These are phyloP conservation scores for Neuroterus valhalla DNA, from an alignment of 1,140 invertebrate species.

Conservation along the genomic window DNA sequence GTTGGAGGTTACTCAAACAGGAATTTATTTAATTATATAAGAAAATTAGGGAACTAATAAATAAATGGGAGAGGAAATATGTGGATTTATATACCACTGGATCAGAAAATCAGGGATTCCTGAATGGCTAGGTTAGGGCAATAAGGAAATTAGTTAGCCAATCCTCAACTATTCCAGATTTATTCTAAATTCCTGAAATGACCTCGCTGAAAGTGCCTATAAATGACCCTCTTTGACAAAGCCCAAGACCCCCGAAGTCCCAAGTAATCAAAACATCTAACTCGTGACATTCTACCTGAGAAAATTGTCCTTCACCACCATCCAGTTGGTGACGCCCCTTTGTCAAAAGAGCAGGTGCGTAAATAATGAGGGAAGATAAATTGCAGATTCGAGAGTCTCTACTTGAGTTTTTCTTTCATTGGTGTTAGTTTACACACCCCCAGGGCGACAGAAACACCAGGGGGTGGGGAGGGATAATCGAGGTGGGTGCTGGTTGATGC, in stretches of 20 bases:
- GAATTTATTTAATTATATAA: no score
- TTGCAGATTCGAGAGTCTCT: not conserved
- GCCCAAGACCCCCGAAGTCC: not conserved
- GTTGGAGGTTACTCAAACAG: no score
- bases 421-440: not conserved
- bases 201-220: no score
- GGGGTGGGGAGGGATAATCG: not conserved
- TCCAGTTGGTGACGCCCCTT: not conserved
- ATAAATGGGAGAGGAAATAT: no score
- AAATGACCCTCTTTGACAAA: no score
- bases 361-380: not conserved
- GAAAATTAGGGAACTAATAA: no score
- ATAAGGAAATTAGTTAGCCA: no score
- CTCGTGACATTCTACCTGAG: not conserved
- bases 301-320: slow-evolving; percentile 5
- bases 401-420: not conserved
- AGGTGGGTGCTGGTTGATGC: not conserved
- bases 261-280: slow-evolving; percentile 2
- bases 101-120: no score
- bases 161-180: no score
- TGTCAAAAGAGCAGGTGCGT: slow-evolving; percentile 17
- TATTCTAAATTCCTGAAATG: no score
- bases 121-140: no score
- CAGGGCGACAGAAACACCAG: not conserved
- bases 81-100: no score